phyloP scores from a whole-genome alignment of 2,888 invertebrate genomes.

The Pseudanteris insignis region DNA sequence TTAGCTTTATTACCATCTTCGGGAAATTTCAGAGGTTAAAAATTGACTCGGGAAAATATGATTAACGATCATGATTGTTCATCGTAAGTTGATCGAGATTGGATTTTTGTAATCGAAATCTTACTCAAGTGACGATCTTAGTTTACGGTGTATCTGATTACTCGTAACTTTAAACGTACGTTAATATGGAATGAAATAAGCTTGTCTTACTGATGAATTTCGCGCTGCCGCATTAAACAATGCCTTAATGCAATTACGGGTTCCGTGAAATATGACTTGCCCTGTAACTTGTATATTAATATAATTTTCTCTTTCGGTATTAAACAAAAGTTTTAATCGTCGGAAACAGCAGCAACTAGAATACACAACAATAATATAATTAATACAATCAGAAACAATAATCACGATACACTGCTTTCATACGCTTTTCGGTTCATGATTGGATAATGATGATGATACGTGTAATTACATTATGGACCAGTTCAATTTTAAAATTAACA shows the following conservation, averaged over 20 bases:
- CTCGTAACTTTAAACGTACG: constrained; percentile 11
- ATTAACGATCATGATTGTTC: too few relatives aligned
- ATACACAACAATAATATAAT: background rate
- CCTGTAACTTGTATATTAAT: constrained; percentile 12
- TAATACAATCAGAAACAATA: background rate
- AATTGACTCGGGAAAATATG: too few relatives aligned
- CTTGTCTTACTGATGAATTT: constrained; percentile 36
- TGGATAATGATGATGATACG: constrained; percentile 10
- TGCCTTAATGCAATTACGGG: constrained; percentile 20
- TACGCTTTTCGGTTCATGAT: background rate
- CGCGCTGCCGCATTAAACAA: constrained; percentile 13
- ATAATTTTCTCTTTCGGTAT: constrained; percentile 8
- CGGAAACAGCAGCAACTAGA: background rate
- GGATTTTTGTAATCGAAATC: constrained; percentile 14
- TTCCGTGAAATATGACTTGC: constrained; percentile 14
- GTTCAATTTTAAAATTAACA: constrained; percentile 26
- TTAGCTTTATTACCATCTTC: too few relatives aligned
- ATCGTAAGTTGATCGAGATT: constrained; percentile 19
- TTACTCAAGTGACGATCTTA: constrained; percentile 7
- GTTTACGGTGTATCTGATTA: constrained; percentile 9
- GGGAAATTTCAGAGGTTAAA: too few relatives aligned
- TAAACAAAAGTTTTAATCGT: constrained; percentile 9
- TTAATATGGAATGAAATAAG: constrained; percentile 21
- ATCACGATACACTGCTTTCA: constrained; percentile 3
- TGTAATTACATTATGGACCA: constrained; percentile 12